A percentile compares a stretch with the other conserved stretches of the same genome.
phyloP scores from a whole-genome alignment of 2,797 vertebrate species.

The Aphelocoma californica region DNA sequence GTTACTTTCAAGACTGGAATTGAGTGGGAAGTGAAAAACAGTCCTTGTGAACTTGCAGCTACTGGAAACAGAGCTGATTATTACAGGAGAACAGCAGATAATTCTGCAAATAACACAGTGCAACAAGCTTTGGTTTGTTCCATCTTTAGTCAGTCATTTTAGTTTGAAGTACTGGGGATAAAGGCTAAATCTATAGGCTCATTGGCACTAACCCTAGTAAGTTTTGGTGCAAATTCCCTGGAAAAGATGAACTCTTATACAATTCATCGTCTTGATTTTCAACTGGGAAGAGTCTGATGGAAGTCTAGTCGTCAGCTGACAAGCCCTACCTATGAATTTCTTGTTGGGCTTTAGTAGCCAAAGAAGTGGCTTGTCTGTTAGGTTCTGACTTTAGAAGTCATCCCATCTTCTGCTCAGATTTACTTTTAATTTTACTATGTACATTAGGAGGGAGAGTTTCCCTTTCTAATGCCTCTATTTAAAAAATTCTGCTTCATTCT shows the following conservation, averaged over 20 bases:
- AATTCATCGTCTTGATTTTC: constrained; percentile 27
- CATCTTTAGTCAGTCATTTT: not conserved
- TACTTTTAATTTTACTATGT: not conserved
- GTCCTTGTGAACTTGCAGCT: not conserved
- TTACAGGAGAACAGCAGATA: not conserved
- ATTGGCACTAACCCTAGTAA: not conserved
- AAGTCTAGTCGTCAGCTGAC: not conserved
- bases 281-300: not conserved
- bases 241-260: not conserved
- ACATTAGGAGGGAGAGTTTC: not conserved
- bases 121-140: not conserved
- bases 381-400: not conserved
- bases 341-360: not conserved
- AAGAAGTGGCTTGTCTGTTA: not conserved
- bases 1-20: not conserved
- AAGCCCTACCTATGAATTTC: not conserved
- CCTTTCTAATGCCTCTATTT: not conserved
- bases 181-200: not conserved
- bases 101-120: not conserved
- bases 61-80: not conserved
- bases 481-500: not conserved
- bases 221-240: not conserved
- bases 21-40: not conserved
- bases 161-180: not conserved
- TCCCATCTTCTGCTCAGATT: not conserved